Base-by-base conservation (phyloP, 2,888 invertebrate genomes). In the Pachliopta kotzebuea region DNA sequence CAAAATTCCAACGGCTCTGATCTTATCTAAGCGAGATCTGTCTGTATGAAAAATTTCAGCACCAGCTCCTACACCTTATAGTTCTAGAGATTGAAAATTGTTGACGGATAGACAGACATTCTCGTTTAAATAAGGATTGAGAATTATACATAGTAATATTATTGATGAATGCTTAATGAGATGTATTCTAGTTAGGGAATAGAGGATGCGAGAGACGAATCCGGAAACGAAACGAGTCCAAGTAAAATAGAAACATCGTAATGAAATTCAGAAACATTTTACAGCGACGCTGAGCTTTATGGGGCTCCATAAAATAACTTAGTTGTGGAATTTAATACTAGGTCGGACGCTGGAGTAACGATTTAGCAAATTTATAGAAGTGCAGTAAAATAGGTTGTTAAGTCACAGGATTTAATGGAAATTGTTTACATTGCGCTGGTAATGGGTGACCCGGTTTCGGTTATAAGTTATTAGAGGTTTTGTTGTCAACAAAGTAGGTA, bases 201-300 rank as follows among this genome's bases (percentile, higher is more conserved):
- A 2, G n/a, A 49, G 4, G 49, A 37, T 14, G 37, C 14, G 14
- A 11, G 37, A 37, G 14, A 37, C 14, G 14, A 11, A 14, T 11
- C 9, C 31, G 37, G 11, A 20, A 20, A n/a, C 49, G 49, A 49
- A 20, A 49, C 54, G 60, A 54, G 24, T 50, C 57, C 53, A 42
- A 54, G 52, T 52, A 4, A n/a, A 63, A 60, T 45, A 42, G 29
- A 18, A 61, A 60, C 64, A 49, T 26, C 24, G 52, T 60, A 60
- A 65, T 65, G 60, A 65, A 65, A 65, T 60, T 65, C 60, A 53
- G 56, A 60, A 65, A 65, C 64, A 60, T 45, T 60, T 65, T 60
- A 60, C 64, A 65, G 45, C 64, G 56, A 60, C 52, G 64, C 56
- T 60, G 37, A 56, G 60, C 64, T 65, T 65, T 65, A 65, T 56